Base-by-base conservation (phyloP, 2,888 invertebrate genomes). In the Lasioglossum zephyrum region DNA sequence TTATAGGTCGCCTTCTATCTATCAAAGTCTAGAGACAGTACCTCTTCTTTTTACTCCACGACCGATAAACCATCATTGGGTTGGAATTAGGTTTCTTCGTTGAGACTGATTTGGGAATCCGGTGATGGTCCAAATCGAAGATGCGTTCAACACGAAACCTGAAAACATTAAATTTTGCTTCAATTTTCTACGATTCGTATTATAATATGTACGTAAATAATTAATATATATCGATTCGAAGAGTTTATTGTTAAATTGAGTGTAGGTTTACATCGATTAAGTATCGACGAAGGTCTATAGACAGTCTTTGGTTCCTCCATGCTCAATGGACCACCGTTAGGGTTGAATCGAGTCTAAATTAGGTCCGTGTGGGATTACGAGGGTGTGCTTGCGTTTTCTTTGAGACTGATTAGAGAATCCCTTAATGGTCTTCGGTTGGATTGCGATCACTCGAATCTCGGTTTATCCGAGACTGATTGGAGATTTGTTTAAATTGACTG, bases 401-500 rank as follows among this genome's bases (percentile, higher is more conserved):
- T 53, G 22, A 53, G 22, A 53, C 53, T 53, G 53, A 53, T 22
- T 53, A 53, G 53, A 22, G 53, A 53, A 22, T 53, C 53, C 22
- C 53, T 8, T 53, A 53, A 53, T 22, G 22, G 53, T 22, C 53
- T 22, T 22, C 53, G 53, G 22, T 53, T 53, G 53, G 2, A 53
- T 22, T 22, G 53, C 8, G 53, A 53, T 53, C 53, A 53, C 53
- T 22, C 53, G 8, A 22, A 22, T 22, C 13, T 26, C 13, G 60
- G 60, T 60, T 60, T 60, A 60, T 60, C 60, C 26, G 26, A 26
- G 60, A 13, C 60, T 60, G 60, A 60, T 60, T 60, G 60, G 60
- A 26, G 60, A 60, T 60, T 60, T n/a, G 60, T 60, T 60, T 26
- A 22, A 26, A 60, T 60, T 26, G 26, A 11, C 26, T 60, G 11